Evolutionary conservation across 64 coral and sea anemone genomes (phyloP).

Genomic region (Actinia equina): DNA sequence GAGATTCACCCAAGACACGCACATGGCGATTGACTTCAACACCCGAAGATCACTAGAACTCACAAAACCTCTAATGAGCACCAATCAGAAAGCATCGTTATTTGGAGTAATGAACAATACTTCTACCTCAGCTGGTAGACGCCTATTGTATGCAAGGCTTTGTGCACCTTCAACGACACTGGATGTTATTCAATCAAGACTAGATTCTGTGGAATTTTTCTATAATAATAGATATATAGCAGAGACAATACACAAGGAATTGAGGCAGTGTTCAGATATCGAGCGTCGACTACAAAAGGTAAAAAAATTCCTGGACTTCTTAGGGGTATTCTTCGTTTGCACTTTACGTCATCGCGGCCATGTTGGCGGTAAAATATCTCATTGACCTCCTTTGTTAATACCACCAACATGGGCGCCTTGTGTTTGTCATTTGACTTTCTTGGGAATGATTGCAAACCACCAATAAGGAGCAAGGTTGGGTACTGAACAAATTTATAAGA

Average conservation of each 20-base stretch:
- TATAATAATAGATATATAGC: constrained; percentile 54
- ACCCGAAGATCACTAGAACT: constrained; percentile 73
- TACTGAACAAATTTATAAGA: too few relatives aligned
- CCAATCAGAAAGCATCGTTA: constrained; percentile 75
- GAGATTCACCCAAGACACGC: constrained; percentile 66
- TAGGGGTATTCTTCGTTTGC: too few relatives aligned
- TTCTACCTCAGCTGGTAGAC: constrained; percentile 58
- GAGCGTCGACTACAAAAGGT: constrained; percentile 83
- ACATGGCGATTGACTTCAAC: constrained; percentile 88
- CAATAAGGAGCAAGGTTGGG: too few relatives aligned
- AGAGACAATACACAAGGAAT: constrained; percentile 60
- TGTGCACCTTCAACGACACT: constrained; percentile 73
- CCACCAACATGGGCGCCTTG: too few relatives aligned
- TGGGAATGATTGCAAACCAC: too few relatives aligned
- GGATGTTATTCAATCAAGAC: constrained; percentile 32
- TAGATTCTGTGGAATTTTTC: constrained; percentile 75
- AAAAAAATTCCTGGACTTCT: not conserved
- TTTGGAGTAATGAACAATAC: constrained; percentile 86
- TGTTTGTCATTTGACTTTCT: too few relatives aligned
- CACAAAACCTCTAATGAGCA: constrained; percentile 63
- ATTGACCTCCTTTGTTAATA: too few relatives aligned
- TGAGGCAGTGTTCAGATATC: constrained; percentile 76
- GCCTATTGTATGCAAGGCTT: constrained; percentile 50
- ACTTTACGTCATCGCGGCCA: too few relatives aligned
- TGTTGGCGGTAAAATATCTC: too few relatives aligned